Conservation (phyloP, 2,888 invertebrate species). For the Watsonalla binaria region DNA sequence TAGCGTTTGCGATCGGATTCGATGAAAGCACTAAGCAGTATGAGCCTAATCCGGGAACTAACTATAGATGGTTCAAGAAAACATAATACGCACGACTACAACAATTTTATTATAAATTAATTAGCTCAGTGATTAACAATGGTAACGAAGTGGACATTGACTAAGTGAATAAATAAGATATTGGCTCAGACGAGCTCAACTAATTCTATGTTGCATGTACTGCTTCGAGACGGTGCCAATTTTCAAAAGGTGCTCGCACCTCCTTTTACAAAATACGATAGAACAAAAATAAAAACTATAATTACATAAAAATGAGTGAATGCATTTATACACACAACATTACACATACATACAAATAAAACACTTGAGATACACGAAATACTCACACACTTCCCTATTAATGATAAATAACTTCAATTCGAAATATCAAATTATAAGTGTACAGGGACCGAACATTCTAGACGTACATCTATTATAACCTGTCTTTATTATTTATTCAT, state of each 20-base stretch:
- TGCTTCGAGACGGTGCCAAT: slow-evolving; percentile 20
- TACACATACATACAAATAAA: slow-evolving; percentile 39
- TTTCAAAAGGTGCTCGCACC: slow-evolving; percentile 11
- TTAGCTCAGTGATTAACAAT: slow-evolving; percentile 1
- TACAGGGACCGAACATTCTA: slow-evolving; percentile 31
- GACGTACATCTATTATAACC: slow-evolving; percentile 36
- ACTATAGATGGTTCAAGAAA: not conserved
- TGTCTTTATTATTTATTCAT: slow-evolving; percentile 39
- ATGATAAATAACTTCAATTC: slow-evolving; percentile 6
- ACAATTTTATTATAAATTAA: not conserved
- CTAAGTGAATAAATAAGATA: not conserved
- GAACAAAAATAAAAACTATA: slow-evolving; percentile 45
- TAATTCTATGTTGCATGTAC: slow-evolving; percentile 21
- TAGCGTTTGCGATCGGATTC: too few species aligned
- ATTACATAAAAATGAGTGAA: slow-evolving; percentile 51
- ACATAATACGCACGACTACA: not conserved
- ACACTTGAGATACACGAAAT: slow-evolving; percentile 37
- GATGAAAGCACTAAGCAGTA: too few species aligned
- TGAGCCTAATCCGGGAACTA: too few species aligned
- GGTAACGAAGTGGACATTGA: slow-evolving; percentile 2
- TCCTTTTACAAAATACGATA: slow-evolving; percentile 19
- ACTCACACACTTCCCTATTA: slow-evolving; percentile 35
- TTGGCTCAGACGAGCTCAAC: slow-evolving; percentile 9
- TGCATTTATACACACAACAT: slow-evolving; percentile 41
- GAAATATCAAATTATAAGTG: slow-evolving; percentile 13